These are phyloP conservation scores for Tyria jacobaeae DNA, from an alignment of 2,888 invertebrate species.

Conservation along the genomic window DNA sequence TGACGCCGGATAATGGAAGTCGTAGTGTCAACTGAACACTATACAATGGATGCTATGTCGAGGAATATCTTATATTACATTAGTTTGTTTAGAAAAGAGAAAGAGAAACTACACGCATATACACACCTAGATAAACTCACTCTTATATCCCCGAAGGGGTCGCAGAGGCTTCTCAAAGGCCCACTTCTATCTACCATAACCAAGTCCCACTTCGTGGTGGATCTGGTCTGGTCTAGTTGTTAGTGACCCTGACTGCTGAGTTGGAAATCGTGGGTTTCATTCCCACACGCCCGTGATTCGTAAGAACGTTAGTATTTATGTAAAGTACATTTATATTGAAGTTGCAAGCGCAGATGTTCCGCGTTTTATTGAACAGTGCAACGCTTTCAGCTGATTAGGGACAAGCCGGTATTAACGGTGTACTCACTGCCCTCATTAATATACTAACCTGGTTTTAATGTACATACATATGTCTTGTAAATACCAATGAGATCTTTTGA, in stretches of 20 bases:
- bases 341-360: conserved; percentile 17
- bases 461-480: neutral
- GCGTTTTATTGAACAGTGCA: conserved; percentile 5
- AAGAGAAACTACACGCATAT: no score
- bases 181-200: no score
- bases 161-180: no score
- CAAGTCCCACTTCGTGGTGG: no score
- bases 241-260: no score
- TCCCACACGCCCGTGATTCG: no score
- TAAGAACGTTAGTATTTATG: neutral
- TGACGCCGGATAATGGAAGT: conserved; percentile 51
- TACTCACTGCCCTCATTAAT: neutral
- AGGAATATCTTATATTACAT: conserved; percentile 5
- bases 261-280: no score
- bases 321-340: neutral
- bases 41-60: neutral
- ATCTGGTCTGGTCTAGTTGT: no score
- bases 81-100: neutral
- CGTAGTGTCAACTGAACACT: conserved; percentile 11
- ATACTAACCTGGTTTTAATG: conserved; percentile 4
- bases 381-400: conserved; percentile 19
- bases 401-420: conserved; percentile 14
- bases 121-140: no score
- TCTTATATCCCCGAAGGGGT: no score
- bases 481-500: neutral